These are phyloP conservation scores for Aphis gossypii DNA, from an alignment of 1,140 invertebrate genomes.

Conservation along the genomic window DNA sequence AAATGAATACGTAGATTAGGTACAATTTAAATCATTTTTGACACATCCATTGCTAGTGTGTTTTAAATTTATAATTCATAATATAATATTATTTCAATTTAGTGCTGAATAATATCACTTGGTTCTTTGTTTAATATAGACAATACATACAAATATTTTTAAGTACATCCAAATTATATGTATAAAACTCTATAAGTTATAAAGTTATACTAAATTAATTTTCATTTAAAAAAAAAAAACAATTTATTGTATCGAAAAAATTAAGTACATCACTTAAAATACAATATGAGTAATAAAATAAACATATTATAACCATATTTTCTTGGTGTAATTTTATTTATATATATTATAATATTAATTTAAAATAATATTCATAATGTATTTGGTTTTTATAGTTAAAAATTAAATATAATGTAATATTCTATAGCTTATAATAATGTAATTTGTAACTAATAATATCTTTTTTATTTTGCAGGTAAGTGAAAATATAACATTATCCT, in stretches of 20 bases:
- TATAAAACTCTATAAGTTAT: neutral
- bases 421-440: neutral
- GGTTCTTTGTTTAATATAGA: too few species aligned
- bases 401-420: too few species aligned
- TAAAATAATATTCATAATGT: neutral
- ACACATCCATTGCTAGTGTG: neutral
- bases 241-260: too few species aligned
- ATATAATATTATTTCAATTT: neutral
- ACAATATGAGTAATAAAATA: too few species aligned
- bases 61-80: neutral
- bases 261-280: too few species aligned
- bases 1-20: neutral
- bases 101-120: neutral
- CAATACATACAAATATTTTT: neutral
- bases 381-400: too few species aligned
- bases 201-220: neutral
- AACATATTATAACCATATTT: neutral
- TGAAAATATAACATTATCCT: neutral
- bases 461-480: slow-evolving; percentile 8
- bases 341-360: neutral
- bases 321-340: neutral
- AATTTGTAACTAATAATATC: neutral
- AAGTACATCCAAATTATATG: neutral
- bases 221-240: too few species aligned
- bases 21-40: neutral